phyloP scores from a whole-genome alignment of 2,888 invertebrate genomes.

The Melinopterus prodromus region DNA sequence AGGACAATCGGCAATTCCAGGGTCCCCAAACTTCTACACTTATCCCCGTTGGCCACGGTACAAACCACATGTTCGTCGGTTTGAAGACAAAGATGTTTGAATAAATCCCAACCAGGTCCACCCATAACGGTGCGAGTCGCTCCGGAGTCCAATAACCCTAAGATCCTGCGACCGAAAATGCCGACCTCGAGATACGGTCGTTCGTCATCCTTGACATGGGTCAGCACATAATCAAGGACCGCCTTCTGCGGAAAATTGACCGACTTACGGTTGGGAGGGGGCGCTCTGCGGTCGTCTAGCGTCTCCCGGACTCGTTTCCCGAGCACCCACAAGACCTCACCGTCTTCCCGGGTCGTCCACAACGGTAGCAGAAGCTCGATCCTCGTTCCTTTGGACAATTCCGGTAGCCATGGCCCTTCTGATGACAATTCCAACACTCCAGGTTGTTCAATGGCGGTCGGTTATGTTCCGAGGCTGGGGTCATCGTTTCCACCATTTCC shows the following conservation, averaged over 20 bases:
- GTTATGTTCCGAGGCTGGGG: no score
- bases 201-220: conserved; percentile 31
- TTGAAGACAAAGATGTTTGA: conserved; percentile 12
- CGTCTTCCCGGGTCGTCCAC: conserved; percentile 17
- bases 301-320: conserved; percentile 24
- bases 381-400: conserved; percentile 10
- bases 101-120: conserved; percentile 24
- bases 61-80: conserved; percentile 8
- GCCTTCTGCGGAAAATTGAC: not conserved
- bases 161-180: conserved; percentile 37
- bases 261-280: not conserved
- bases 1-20: conserved; percentile 8
- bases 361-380: conserved; percentile 16
- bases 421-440: conserved; percentile 32
- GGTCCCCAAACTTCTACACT: conserved; percentile 13
- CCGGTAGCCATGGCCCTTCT: conserved; percentile 7
- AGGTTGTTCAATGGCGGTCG: not conserved
- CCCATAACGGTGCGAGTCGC: no score
- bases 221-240: conserved; percentile 30
- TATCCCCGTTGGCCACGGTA: conserved; percentile 28
- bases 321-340: conserved; percentile 25
- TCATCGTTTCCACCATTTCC: no score
- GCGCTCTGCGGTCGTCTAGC: not conserved
- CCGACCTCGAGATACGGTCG: conserved; percentile 34
- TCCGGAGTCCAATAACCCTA: no score